These are phyloP conservation scores for Phortica okadai DNA, from an alignment of 2,888 invertebrate genomes.

Conservation along the genomic window DNA sequence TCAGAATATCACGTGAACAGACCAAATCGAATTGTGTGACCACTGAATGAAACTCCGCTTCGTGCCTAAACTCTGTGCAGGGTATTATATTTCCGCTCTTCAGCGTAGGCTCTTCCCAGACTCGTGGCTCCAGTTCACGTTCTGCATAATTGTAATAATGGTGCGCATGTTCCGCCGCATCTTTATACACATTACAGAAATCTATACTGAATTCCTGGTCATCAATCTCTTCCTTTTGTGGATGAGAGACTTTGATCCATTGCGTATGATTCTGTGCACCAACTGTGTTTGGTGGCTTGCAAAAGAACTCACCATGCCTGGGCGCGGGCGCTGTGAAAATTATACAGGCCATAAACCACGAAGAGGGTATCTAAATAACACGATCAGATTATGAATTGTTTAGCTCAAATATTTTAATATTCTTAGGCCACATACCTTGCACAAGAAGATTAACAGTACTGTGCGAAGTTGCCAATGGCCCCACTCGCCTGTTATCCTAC, in stretches of 20 bases:
- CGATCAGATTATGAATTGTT: slow-evolving; percentile 44
- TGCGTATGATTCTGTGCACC: slow-evolving; percentile 71
- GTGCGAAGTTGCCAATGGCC: slow-evolving; percentile 77
- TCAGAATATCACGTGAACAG: slow-evolving; percentile 76
- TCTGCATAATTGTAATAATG: slow-evolving; percentile 72
- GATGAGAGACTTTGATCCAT: slow-evolving; percentile 76
- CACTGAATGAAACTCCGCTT: slow-evolving; percentile 73
- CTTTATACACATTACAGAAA: slow-evolving; percentile 75
- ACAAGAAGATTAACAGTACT: slow-evolving; percentile 76
- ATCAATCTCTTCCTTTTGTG: slow-evolving; percentile 73
- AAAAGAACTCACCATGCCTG: slow-evolving; percentile 76
- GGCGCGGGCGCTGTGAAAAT: slow-evolving; percentile 77
- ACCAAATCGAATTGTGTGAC: slow-evolving; percentile 77
- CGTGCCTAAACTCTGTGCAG: slow-evolving; percentile 74
- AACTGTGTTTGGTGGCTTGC: slow-evolving; percentile 74
- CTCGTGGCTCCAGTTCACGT: slow-evolving; percentile 66
- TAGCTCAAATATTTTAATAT: slow-evolving; percentile 49
- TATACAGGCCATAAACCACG: slow-evolving; percentile 78
- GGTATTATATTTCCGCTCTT: slow-evolving; percentile 73
- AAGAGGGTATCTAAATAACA: slow-evolving; percentile 73
- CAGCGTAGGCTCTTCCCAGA: slow-evolving; percentile 72
- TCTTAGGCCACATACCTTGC: slow-evolving; percentile 59
- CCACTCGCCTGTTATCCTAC: slow-evolving; percentile 76
- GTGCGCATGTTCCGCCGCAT: slow-evolving; percentile 75
- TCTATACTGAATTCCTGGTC: slow-evolving; percentile 76